Evolutionary conservation across 1,140 invertebrate genomes (phyloP).

Genomic region (Diuraphis noxia): DNA sequence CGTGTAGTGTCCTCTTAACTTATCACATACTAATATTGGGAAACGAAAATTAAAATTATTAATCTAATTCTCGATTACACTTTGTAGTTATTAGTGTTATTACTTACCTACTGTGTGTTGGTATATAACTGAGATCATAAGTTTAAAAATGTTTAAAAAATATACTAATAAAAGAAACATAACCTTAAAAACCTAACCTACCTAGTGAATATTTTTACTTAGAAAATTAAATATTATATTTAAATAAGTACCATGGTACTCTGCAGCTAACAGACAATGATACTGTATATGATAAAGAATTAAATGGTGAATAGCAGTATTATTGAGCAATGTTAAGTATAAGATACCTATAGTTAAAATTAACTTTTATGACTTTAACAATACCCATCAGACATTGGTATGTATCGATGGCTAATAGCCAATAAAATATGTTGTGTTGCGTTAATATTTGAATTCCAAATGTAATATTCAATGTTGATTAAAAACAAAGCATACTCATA

Average conservation of each 20-base stretch:
- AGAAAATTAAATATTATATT: not conserved
- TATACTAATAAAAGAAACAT: not conserved
- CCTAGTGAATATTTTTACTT: not conserved
- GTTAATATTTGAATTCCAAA: not conserved
- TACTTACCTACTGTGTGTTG: not conserved
- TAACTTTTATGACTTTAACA: constrained; percentile 39
- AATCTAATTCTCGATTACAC: not conserved
- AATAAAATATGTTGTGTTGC: not conserved
- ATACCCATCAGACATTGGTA: constrained; percentile 27
- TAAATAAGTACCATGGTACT: not conserved
- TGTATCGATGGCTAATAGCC: constrained; percentile 19
- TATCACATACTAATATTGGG: not conserved
- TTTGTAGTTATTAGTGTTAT: not conserved
- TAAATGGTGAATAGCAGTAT: not conserved
- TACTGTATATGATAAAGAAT: not conserved
- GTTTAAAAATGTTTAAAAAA: not conserved
- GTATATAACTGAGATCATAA: not conserved
- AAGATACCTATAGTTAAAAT: constrained; percentile 30
- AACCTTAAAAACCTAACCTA: not conserved
- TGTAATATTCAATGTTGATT: not conserved
- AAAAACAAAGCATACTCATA: not conserved
- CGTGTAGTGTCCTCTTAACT: too few relatives aligned
- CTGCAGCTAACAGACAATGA: not conserved
- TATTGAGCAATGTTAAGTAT: not conserved
- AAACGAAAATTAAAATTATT: not conserved